Evolutionary conservation across 1,140 invertebrate species (phyloP).

Genomic region (Olivierus martensii): DNA sequence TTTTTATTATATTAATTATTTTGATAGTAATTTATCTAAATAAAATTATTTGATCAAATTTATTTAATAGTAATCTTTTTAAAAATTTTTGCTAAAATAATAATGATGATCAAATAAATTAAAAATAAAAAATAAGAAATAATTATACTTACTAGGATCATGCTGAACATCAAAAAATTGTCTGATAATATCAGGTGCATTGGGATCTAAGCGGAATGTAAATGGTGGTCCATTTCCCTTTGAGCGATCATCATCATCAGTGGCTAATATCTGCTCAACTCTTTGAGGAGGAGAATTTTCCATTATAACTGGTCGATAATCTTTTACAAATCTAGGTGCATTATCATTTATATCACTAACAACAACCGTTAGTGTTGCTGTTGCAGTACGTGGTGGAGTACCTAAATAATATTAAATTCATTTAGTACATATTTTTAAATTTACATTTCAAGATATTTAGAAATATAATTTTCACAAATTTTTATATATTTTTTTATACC

Average conservation of each 20-base stretch:
- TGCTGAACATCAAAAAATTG: constrained; percentile 70
- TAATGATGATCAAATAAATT: too few relatives aligned
- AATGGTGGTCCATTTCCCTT: constrained; percentile 91
- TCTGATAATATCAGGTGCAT: constrained; percentile 78
- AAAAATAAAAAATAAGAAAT: not conserved
- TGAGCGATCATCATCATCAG: constrained; percentile 85
- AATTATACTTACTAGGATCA: not conserved
- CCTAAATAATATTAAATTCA: constrained; percentile 25
- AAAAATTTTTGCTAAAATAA: too few relatives aligned
- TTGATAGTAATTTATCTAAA: too few relatives aligned
- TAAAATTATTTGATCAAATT: too few relatives aligned
- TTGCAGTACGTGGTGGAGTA: constrained; percentile 77
- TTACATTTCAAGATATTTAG: too few relatives aligned
- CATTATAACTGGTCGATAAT: constrained; percentile 79
- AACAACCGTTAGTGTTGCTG: constrained; percentile 84
- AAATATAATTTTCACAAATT: not conserved
- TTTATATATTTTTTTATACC: constrained; percentile 39
- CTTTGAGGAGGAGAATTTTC: constrained; percentile 79
- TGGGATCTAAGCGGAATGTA: constrained; percentile 79
- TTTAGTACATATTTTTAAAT: too few relatives aligned
- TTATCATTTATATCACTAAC: constrained; percentile 95
- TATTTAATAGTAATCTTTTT: too few relatives aligned
- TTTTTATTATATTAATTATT: too few relatives aligned
- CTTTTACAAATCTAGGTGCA: constrained; percentile 43
- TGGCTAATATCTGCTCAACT: constrained; percentile 83